Base-by-base conservation (phyloP, 2,888 invertebrate genomes). In the Rhamnusium bicolor region DNA sequence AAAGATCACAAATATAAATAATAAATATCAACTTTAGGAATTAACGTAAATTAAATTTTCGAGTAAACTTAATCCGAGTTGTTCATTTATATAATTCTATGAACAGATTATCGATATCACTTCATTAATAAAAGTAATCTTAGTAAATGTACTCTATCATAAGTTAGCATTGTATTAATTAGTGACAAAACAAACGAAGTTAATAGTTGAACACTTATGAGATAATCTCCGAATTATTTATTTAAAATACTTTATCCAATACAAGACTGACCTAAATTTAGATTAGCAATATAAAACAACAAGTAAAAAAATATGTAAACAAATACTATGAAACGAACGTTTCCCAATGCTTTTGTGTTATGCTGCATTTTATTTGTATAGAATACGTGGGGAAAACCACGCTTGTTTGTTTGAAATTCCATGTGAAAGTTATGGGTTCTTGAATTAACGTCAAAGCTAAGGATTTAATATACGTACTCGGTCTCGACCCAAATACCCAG, bases 401-500 rank as follows among this genome's bases (percentile, higher is more conserved):
- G 40, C 40, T 40, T 40, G 40, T 2, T 40, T 2, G 14, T n/a
- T 12, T 54, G 6, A 21, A 53, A 12, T 19, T n/a, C 53, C 18
- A n/a, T 14, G 54, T 27, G 54, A 56, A 56, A 56, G 54, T 56
- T 27, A 56, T 56, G 27, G 24, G 19, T 12, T 19, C 19, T 21
- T 21, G 19, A 53, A 53, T 51, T 53, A 27, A 56, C 54, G 54
- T 24, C 21, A 56, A 27, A 12, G 24, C 18, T 54, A n/a, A 53
- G 54, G 24, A 21, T 54, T 54, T 56, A 27, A 4, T 12, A 12
- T 8, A 56, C 27, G 27, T 24, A 27, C 24, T 24, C 18, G 56
- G 47, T 60, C 40, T 32, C 60, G 60, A 40, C 60, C 60, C 60
- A 60, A 18, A 60, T 60, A 60, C 10, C 40, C 27, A 6, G 12